Percentiles rank a stretch among this genome's conserved stretches.
Evolutionary conservation across 2,113 vertebrate species (phyloP).

Genomic region (Anguilla japonica): DNA sequence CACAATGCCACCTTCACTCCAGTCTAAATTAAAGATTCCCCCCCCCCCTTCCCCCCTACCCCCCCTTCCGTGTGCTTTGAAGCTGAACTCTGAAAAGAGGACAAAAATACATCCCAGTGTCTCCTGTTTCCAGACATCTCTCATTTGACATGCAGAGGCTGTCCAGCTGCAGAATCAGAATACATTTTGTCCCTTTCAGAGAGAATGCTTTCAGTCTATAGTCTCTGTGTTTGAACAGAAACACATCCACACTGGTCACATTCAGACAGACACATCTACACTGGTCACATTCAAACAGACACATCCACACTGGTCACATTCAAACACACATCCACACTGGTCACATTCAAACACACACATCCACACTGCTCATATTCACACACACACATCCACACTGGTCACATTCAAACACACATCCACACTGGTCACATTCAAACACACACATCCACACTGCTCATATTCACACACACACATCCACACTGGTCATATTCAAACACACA

Average conservation of each 20-base stretch:
- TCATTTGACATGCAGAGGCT: neutral
- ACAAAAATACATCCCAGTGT: neutral
- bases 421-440: neutral
- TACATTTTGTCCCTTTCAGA: neutral
- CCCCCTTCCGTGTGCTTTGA: neutral
- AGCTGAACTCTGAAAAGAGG: neutral
- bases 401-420: neutral
- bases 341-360: neutral
- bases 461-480: neutral
- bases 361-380: neutral
- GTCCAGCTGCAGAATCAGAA: neutral
- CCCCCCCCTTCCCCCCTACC: neutral
- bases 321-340: neutral
- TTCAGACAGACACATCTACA: neutral
- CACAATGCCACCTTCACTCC: neutral
- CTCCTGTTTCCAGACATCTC: neutral
- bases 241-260: neutral
- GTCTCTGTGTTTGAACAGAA: neutral
- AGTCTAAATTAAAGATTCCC: neutral
- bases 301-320: neutral
- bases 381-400: neutral
- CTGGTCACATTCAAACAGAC: neutral
- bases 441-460: neutral
- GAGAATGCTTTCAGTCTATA: neutral
- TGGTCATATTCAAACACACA: neutral